Percentiles rank a stretch among this genome's conserved stretches.
phyloP scores from a whole-genome alignment of 2,888 invertebrate species.

The Theodoxus fluviatilis region DNA sequence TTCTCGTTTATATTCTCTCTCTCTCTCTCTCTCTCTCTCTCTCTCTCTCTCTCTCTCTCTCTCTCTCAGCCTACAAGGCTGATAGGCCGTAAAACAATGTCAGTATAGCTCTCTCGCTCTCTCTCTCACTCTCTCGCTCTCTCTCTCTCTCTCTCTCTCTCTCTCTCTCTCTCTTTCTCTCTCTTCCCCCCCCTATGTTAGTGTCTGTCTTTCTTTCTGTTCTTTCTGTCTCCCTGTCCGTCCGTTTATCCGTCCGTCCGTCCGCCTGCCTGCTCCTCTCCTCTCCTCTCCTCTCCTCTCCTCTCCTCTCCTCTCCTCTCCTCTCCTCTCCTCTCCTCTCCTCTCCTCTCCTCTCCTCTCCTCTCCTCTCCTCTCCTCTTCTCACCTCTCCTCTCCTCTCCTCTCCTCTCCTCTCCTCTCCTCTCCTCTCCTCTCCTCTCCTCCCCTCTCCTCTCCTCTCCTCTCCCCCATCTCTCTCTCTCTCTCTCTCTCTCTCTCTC shows the following conservation, averaged over 20 bases:
- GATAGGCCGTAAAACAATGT: neutral
- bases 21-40: neutral
- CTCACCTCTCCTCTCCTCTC: neutral
- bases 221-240: neutral
- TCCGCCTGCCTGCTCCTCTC: neutral
- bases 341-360: neutral
- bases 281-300: conserved; percentile 4
- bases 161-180: neutral
- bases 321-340: neutral
- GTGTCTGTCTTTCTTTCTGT: neutral
- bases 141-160: neutral
- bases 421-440: conserved; percentile 17
- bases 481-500: conserved; percentile 2
- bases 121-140: neutral
- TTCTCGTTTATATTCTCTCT: no score
- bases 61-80: neutral
- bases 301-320: conserved; percentile 1
- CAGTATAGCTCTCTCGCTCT: neutral
- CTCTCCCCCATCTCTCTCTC: conserved; percentile 11
- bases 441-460: conserved; percentile 18
- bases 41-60: neutral
- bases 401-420: neutral
- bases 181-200: neutral
- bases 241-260: neutral
- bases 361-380: conserved; percentile 13